Conservation (phyloP, 2,888 invertebrate species). For the Acleris laterana region DNA sequence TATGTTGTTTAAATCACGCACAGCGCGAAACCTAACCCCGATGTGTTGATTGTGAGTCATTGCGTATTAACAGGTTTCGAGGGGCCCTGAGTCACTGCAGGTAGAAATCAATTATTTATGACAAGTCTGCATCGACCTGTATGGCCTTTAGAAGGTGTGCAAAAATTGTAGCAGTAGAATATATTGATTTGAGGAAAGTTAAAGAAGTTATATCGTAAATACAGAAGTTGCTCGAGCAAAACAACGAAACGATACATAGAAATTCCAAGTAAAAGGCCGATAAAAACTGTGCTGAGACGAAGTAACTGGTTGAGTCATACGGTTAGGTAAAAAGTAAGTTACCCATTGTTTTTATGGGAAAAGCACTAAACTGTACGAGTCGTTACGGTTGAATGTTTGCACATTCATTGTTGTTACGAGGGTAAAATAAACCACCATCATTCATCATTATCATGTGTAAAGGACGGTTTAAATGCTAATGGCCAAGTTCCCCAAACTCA, state of each 20-base stretch:
- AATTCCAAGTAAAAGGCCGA: background rate
- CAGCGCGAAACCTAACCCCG: background rate
- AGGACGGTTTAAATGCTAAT: too few species aligned
- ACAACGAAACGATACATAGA: background rate
- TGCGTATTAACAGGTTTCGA: slow-evolving; percentile 9
- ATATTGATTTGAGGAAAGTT: too few species aligned
- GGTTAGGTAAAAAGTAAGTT: slow-evolving; percentile 6
- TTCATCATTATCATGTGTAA: too few species aligned
- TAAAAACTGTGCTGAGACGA: background rate
- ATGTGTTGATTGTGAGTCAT: slow-evolving; percentile 7
- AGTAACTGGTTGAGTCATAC: background rate
- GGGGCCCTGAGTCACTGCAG: slow-evolving; percentile 12
- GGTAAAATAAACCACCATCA: too few species aligned
- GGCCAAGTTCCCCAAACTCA: too few species aligned
- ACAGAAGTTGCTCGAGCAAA: background rate
- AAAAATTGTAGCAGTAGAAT: too few species aligned
- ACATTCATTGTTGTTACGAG: too few species aligned
- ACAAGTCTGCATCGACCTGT: background rate
- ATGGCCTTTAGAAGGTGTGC: background rate
- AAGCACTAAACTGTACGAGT: too few species aligned
- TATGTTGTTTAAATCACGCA: too few species aligned
- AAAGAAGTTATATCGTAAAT: background rate
- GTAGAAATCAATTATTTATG: slow-evolving; percentile 8
- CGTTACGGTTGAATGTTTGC: too few species aligned
- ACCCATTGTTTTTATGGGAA: too few species aligned